A percentile compares a stretch with the other conserved stretches of the same genome.
These are phyloP conservation scores for Dascillus cervinus DNA, from an alignment of 2,888 invertebrate species.

Conservation along the genomic window DNA sequence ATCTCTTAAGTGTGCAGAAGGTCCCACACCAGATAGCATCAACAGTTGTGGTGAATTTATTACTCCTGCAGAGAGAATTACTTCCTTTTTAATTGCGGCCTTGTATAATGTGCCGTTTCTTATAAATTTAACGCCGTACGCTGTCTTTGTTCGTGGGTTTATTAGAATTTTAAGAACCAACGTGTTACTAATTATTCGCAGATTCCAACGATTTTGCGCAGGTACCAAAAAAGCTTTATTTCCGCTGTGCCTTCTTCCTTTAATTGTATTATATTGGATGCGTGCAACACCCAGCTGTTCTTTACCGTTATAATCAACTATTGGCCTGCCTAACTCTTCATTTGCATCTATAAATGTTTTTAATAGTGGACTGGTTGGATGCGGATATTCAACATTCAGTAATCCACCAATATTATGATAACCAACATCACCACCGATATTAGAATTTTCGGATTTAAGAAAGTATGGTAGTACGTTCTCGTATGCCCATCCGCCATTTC, in stretches of 20 bases:
- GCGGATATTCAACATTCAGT: constrained; percentile 6
- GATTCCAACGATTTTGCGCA: constrained; percentile 45
- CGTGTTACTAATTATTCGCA: constrained; percentile 49
- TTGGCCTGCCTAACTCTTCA: constrained; percentile 48
- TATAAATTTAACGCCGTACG: constrained; percentile 50
- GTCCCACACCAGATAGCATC: constrained; percentile 30
- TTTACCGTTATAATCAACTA: constrained; percentile 56
- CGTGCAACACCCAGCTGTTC: constrained; percentile 54
- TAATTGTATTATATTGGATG: constrained; percentile 51
- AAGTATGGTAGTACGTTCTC: constrained; percentile 6
- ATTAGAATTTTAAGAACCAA: constrained; percentile 50
- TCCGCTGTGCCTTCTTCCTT: constrained; percentile 52
- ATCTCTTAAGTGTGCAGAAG: constrained; percentile 19
- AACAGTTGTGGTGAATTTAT: constrained; percentile 47
- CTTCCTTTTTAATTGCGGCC: constrained; percentile 54
- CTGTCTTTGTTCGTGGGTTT: constrained; percentile 44
- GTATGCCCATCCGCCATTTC: constrained; percentile 49
- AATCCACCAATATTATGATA: constrained; percentile 4
- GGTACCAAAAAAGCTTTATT: constrained; percentile 54
- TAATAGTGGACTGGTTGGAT: constrained; percentile 3
- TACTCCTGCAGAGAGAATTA: constrained; percentile 69
- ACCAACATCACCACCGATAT: constrained; percentile 5
- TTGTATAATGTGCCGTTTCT: constrained; percentile 40
- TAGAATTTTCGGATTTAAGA: constrained; percentile 7
- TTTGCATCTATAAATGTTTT: constrained; percentile 50